These are phyloP conservation scores for Nymphicus hollandicus DNA, from an alignment of 2,113 vertebrate species.

Conservation along the genomic window DNA sequence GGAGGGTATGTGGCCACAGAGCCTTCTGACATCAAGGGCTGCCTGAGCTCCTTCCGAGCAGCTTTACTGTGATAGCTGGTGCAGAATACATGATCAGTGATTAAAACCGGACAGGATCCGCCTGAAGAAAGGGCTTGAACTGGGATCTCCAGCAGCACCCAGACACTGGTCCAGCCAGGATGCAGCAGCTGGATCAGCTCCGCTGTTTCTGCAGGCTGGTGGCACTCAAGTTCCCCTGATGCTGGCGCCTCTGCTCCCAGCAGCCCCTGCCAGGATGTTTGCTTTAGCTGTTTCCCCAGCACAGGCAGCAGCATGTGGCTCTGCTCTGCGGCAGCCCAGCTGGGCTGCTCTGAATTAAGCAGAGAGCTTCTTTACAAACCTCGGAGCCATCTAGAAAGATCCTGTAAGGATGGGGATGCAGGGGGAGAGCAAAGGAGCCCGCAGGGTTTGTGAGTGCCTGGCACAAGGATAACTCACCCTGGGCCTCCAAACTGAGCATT, in stretches of 20 bases:
- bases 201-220: neutral
- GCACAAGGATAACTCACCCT: neutral
- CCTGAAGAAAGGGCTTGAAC: neutral
- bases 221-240: neutral
- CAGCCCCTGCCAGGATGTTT: neutral
- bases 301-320: neutral
- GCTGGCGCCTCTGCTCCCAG: neutral
- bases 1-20: accelerated
- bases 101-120: neutral
- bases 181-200: neutral
- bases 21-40: neutral
- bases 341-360: neutral
- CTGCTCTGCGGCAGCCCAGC: neutral
- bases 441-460: neutral
- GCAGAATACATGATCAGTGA: neutral
- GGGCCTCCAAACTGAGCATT: neutral
- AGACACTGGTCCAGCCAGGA: neutral
- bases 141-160: neutral
- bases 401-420: neutral
- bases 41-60: neutral
- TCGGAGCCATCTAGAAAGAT: neutral
- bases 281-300: neutral
- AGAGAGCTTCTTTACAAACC: neutral
- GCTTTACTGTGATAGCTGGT: neutral
- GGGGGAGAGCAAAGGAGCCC: neutral